A percentile compares a stretch with the other conserved stretches of the same genome.
Evolutionary conservation across 2,113 vertebrate species (phyloP).

Genomic region (Ctenodactylus gundi): DNA sequence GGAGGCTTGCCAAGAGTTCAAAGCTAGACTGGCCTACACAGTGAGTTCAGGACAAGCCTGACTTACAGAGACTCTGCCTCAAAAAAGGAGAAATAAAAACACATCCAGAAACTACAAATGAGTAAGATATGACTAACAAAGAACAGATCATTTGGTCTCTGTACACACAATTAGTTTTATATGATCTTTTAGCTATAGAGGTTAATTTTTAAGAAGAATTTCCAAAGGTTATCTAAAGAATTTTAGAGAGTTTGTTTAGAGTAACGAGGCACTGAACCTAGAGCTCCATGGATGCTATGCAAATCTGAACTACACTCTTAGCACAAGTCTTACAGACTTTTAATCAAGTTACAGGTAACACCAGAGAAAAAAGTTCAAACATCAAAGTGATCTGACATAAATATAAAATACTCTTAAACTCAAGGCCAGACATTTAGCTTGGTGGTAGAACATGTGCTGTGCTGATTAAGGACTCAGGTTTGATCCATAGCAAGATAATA

Average conservation of each 20-base stretch:
- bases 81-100: neutral
- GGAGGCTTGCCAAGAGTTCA: neutral
- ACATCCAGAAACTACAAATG: neutral
- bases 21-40: neutral
- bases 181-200: neutral
- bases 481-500: neutral
- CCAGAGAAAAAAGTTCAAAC: slow-evolving; percentile 26
- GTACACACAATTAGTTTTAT: neutral
- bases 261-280: neutral
- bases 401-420: slow-evolving; percentile 7
- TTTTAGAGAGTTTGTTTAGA: neutral
- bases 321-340: neutral
- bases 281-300: neutral
- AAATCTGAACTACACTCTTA: neutral
- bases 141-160: neutral
- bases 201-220: neutral
- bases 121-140: neutral
- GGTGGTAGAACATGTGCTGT: neutral
- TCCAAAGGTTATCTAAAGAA: neutral
- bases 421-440: neutral
- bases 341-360: slow-evolving; percentile 7
- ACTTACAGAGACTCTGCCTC: neutral
- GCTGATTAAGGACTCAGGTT: neutral
- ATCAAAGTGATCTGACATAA: neutral
- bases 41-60: neutral